Evolutionary conservation across 2,888 invertebrate species (phyloP), one percentile per base, ranked within the genome.

Genomic region (Nemoura dubitans): DNA sequence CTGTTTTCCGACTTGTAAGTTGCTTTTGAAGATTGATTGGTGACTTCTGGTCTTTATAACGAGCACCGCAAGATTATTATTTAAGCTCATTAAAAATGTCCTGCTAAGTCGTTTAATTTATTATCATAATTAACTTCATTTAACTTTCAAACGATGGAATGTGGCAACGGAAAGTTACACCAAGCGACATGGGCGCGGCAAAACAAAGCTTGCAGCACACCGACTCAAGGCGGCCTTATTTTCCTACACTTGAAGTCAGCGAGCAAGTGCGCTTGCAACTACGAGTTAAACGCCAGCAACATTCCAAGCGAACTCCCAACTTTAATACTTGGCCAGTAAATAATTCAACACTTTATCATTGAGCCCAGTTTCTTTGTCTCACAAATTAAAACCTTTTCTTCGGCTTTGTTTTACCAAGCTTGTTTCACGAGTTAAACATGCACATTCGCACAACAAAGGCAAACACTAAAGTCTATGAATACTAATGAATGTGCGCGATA

Each of bases 341-440:
- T 81, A 81, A 81, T 29, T 81, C 21, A 28, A n/a, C 81, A 81
- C 81, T 81, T 81, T 81, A 30, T 81, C 81, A 81, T n/a, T 30
- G 59, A 59, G 59, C 10, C 59, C 16, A 28, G 81, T 81, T 81
- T 81, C 81, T 81, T 81, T 81, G 81, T 81, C 14, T 28, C 81
- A 14, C 81, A 28, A 81, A 81, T 81, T 81, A 81, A 81, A 81
- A 59, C 59, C 59, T 59, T 59, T 59, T 59, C 59, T 59, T 59
- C 59, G 59, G 59, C 59, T 59, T 59, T 59, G 59, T 59, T 59
- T 59, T 59, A 59, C 59, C 59, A 1, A 59, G 59, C 59, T 59
- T 59, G 59, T 59, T 59, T 59, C 59, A 14, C 59, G 59, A 21
- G 59, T 21, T 59, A 7, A 59, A 59, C 59, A 59, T 59, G 3